phyloP scores from a whole-genome alignment of 2,888 invertebrate species.

The Synergus umbraculus region DNA sequence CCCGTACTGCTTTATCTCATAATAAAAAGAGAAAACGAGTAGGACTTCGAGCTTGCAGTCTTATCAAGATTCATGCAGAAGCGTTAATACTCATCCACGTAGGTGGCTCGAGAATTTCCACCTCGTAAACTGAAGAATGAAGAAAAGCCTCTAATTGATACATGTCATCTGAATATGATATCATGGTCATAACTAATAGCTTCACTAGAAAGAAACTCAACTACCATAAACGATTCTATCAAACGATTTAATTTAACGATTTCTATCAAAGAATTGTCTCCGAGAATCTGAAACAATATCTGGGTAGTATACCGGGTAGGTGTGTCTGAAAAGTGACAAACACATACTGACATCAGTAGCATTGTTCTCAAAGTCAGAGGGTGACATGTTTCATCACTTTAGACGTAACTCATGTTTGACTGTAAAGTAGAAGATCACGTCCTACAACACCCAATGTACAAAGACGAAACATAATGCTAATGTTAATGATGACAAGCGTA shows the following conservation, averaged over 20 bases:
- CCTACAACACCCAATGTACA: neutral
- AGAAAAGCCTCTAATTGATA: conserved; percentile 29
- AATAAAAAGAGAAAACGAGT: conserved; percentile 48
- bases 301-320: neutral
- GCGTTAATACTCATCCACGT: conserved; percentile 55
- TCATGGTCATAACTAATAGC: conserved; percentile 16
- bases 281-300: neutral
- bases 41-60: conserved; percentile 53
- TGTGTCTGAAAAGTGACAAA: neutral
- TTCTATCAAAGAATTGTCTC: neutral
- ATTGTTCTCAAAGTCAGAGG: neutral
- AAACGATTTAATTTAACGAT: neutral
- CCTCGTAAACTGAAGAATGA: conserved; percentile 24
- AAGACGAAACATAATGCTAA: neutral
- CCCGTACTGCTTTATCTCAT: conserved; percentile 48
- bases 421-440: neutral
- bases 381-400: conserved; percentile 3
- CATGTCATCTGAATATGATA: conserved; percentile 21
- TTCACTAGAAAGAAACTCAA: neutral
- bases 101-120: conserved; percentile 51
- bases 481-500: neutral
- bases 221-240: neutral
- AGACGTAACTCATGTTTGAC: neutral
- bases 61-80: conserved; percentile 58
- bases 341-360: neutral